These are phyloP conservation scores for Trigoniulus corallinus DNA, from an alignment of 1,140 invertebrate species.

Conservation along the genomic window DNA sequence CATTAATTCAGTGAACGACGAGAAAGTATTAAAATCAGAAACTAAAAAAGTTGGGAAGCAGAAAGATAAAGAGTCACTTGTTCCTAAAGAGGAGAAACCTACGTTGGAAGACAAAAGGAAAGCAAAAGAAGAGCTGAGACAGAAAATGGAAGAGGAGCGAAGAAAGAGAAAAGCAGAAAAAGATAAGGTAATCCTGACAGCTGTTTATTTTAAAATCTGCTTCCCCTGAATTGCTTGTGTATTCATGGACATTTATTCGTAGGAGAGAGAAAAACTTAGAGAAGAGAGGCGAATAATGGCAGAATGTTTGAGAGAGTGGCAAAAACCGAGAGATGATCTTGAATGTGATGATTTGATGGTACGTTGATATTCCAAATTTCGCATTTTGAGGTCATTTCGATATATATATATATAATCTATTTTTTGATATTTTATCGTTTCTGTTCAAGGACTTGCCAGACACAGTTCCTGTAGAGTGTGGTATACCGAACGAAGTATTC, in stretches of 20 bases:
- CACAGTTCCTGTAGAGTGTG: constrained; percentile 45
- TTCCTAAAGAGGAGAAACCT: not conserved
- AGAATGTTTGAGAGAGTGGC: constrained; percentile 52
- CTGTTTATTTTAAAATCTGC: constrained; percentile 4
- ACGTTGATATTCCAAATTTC: constrained; percentile 7
- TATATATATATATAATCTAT: no score
- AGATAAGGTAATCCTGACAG: constrained; percentile 9
- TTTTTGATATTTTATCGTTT: not conserved
- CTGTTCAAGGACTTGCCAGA: constrained; percentile 46
- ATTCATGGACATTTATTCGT: constrained; percentile 14
- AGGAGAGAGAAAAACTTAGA: constrained; percentile 27
- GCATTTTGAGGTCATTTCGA: no score
- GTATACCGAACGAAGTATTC: constrained; percentile 59
- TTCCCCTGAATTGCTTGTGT: constrained; percentile 7
- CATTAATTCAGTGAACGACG: no score
- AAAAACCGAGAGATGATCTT: constrained; percentile 67
- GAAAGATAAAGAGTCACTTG: constrained; percentile 12
- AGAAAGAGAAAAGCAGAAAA: constrained; percentile 13
- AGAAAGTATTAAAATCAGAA: no score
- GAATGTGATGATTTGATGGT: constrained; percentile 73
- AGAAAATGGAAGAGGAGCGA: constrained; percentile 8
- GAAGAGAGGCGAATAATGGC: constrained; percentile 41
- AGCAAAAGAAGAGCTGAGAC: constrained; percentile 12
- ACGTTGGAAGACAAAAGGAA: constrained; percentile 8
- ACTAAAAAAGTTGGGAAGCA: not conserved